phyloP scores from a whole-genome alignment of 2,888 invertebrate genomes.

The Lissocephala sabroskyi region DNA sequence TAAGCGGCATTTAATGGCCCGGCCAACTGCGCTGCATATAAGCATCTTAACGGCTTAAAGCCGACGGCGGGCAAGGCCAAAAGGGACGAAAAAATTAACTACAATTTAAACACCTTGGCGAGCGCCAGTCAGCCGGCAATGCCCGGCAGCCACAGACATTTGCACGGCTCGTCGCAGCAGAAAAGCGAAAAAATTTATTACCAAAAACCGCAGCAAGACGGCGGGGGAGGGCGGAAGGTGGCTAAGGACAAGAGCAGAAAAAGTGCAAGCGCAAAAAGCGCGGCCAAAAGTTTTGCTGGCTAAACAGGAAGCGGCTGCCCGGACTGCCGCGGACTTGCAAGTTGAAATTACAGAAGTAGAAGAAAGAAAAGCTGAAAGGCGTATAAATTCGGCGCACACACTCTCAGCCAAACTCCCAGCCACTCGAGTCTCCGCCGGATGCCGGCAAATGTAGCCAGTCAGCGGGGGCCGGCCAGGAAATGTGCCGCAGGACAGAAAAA shows the following conservation, averaged over 20 bases:
- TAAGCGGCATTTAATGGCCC: constrained; percentile 16
- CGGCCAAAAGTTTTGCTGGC: constrained; percentile 23
- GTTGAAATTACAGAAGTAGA: constrained; percentile 13
- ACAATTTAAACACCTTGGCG: constrained; percentile 64
- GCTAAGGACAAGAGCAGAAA: constrained; percentile 22
- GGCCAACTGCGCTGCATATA: constrained; percentile 11
- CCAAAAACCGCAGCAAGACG: constrained; percentile 64
- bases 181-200: constrained; percentile 56
- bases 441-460: constrained; percentile 52
- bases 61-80: constrained; percentile 21
- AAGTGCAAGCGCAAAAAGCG: constrained; percentile 21
- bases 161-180: neutral
- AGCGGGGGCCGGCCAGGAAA: constrained; percentile 47
- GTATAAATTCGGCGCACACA: constrained; percentile 45
- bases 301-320: constrained; percentile 63
- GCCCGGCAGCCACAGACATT: constrained; percentile 41
- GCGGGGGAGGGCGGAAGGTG: no score
- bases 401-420: constrained; percentile 20
- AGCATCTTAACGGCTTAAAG: constrained; percentile 27
- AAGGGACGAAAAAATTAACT: constrained; percentile 51
- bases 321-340: constrained; percentile 12
- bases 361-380: constrained; percentile 38
- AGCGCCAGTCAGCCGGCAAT: constrained; percentile 13
- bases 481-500: constrained; percentile 49
- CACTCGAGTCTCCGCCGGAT: no score